Evolutionary conservation across 2,888 invertebrate genomes (phyloP).

Genomic region (Siphlonurus alternatus): DNA sequence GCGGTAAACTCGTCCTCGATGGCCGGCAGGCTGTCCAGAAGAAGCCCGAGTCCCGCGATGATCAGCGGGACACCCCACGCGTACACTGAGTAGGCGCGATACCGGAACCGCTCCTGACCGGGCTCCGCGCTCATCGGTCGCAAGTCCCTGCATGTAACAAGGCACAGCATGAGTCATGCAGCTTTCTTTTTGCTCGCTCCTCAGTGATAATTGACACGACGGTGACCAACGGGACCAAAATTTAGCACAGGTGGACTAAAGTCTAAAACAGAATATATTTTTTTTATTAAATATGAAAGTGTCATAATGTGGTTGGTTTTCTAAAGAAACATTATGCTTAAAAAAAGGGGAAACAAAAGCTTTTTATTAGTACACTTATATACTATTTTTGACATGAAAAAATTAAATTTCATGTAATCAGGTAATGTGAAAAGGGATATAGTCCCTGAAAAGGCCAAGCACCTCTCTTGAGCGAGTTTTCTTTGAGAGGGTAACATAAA

Average conservation of each 20-base stretch:
- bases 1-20: slow-evolving; percentile 23
- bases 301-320: too few relatives aligned
- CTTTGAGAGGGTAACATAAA: neutral
- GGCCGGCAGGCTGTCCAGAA: slow-evolving; percentile 47
- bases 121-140: slow-evolving; percentile 71
- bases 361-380: too few relatives aligned
- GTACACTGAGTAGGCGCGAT: slow-evolving; percentile 63
- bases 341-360: too few relatives aligned
- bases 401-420: too few relatives aligned
- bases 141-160: slow-evolving; percentile 46
- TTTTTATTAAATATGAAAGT: too few relatives aligned
- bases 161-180: slow-evolving; percentile 5
- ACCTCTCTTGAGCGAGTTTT: neutral
- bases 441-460: neutral
- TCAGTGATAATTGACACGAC: neutral
- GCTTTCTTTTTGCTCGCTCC: neutral
- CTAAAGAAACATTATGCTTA: too few relatives aligned
- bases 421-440: too few relatives aligned
- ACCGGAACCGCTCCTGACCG: slow-evolving; percentile 63
- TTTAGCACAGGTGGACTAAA: too few relatives aligned
- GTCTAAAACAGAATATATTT: too few relatives aligned
- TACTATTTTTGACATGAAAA: too few relatives aligned
- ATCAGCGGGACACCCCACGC: slow-evolving; percentile 72
- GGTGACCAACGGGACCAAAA: too few relatives aligned
- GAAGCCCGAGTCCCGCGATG: slow-evolving; percentile 54